Conservation (phyloP, 2,113 vertebrate species). For the Canis aureus region DNA sequence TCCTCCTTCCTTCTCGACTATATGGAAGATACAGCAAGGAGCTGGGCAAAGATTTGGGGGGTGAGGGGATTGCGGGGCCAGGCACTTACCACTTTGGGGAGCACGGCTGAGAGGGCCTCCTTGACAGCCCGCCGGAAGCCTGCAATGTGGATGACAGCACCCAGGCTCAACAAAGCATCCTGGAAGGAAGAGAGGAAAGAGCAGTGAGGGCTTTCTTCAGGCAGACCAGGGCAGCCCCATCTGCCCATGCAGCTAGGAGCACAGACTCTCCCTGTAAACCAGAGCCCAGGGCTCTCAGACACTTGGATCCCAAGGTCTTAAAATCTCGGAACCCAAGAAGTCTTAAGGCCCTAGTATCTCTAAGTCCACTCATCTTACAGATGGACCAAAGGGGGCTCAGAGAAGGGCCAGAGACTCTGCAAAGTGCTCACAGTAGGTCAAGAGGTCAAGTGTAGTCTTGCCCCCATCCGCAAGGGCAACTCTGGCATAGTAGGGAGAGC, state of each 20-base stretch:
- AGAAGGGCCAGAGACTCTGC: not conserved
- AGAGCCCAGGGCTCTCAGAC: not conserved
- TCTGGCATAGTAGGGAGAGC: not conserved
- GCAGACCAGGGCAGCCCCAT: not conserved
- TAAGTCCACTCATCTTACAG: not conserved
- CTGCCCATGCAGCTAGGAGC: not conserved
- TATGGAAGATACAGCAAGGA: not conserved
- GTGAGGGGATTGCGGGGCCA: not conserved
- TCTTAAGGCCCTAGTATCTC: not conserved
- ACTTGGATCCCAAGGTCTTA: not conserved
- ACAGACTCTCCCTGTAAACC: not conserved
- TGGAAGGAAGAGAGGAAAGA: constrained; percentile 84
- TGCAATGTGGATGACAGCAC: constrained; percentile 87
- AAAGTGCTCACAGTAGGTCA: not conserved
- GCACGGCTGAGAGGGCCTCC: constrained; percentile 89
- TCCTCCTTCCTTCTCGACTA: not conserved
- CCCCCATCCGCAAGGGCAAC: not conserved
- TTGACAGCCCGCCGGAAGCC: constrained; percentile 89
- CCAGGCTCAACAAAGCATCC: constrained; percentile 93
- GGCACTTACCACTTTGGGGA: constrained; percentile 90
- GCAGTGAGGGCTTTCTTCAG: not conserved
- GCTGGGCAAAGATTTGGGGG: not conserved
- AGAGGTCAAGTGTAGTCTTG: not conserved
- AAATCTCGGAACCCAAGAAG: not conserved
- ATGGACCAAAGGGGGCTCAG: not conserved